phyloP scores from a whole-genome alignment of 2,797 vertebrate genomes.

The Cetoscarus ocellatus region DNA sequence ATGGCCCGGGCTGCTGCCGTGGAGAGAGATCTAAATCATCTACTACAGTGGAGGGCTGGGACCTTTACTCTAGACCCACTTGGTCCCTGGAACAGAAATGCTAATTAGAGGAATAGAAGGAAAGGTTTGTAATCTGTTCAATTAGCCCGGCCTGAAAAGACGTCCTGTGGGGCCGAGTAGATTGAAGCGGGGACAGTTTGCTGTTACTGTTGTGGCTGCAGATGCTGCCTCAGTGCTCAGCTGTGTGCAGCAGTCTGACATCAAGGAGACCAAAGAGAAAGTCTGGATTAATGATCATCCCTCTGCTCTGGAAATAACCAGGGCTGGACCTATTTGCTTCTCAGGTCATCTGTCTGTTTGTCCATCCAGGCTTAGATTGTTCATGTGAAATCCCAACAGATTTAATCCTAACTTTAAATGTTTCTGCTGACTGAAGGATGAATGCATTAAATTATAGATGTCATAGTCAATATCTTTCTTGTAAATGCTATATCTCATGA shows the following conservation, averaged over 20 bases:
- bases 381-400: too few species aligned
- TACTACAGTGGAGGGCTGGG: conserved; percentile 53
- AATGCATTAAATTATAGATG: too few species aligned
- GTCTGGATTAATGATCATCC: not conserved
- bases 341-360: conserved; percentile 5
- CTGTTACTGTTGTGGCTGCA: not conserved
- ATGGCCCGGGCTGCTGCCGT: conserved; percentile 62
- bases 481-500: too few species aligned
- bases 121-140: conserved; percentile 74
- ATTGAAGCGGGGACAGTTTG: conserved; percentile 55
- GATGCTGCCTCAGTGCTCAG: not conserved
- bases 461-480: too few species aligned
- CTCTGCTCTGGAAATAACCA: not conserved
- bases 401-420: too few species aligned
- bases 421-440: too few species aligned
- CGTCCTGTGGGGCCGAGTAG: conserved; percentile 60
- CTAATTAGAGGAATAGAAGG: conserved; percentile 72
- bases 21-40: conserved; percentile 70
- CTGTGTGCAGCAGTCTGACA: not conserved
- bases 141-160: conserved; percentile 67
- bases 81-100: conserved; percentile 56
- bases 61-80: conserved; percentile 63
- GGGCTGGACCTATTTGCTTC: conserved; percentile 14
- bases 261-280: not conserved
- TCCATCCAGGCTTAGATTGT: too few species aligned